These are phyloP conservation scores for Acinonyx jubatus DNA, from an alignment of 2,113 vertebrate genomes.

Conservation along the genomic window DNA sequence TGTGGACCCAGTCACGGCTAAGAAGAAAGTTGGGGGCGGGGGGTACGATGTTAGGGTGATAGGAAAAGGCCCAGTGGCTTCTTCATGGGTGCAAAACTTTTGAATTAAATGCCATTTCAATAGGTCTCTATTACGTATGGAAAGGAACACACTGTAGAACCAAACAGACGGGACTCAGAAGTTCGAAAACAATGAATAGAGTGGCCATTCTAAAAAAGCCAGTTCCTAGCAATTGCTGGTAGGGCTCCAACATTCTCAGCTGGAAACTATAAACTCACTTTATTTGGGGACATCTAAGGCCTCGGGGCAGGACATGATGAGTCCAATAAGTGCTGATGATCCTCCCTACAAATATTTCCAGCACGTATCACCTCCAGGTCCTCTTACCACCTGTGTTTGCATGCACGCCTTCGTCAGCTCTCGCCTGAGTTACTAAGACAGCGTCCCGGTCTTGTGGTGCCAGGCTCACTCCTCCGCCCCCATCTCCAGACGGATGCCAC, in stretches of 20 bases:
- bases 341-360: conserved; percentile 50
- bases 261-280: conserved; percentile 72
- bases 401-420: neutral
- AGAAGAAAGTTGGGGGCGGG: neutral
- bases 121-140: neutral
- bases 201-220: conserved; percentile 51
- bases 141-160: conserved; percentile 5
- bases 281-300: conserved; percentile 70
- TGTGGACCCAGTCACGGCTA: neutral
- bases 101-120: conserved; percentile 6
- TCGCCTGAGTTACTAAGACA: neutral
- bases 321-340: conserved; percentile 19
- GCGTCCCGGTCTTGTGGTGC: neutral
- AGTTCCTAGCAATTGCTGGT: conserved; percentile 68
- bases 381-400: conserved; percentile 34
- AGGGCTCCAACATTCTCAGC: conserved; percentile 64
- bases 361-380: conserved; percentile 39
- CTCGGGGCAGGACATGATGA: conserved; percentile 66
- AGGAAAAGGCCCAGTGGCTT: neutral
- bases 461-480: neutral
- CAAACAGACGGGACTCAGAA: conserved; percentile 56
- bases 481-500: neutral
- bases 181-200: conserved; percentile 15
- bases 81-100: neutral
- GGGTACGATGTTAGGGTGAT: neutral